Conservation (phyloP, 2,888 invertebrate genomes). For the Camptogramma bilineatum region DNA sequence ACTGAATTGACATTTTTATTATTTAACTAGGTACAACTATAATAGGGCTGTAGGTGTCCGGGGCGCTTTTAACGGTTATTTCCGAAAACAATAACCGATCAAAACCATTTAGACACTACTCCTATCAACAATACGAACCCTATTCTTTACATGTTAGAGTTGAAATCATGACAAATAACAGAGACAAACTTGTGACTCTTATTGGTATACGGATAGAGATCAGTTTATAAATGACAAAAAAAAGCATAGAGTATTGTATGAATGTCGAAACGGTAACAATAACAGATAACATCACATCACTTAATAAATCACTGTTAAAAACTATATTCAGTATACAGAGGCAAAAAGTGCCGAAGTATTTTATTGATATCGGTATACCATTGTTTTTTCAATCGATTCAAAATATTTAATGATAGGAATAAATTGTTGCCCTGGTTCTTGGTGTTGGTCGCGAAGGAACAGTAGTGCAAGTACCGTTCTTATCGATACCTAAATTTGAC, state of each 20-base stretch:
- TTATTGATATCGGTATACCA: constrained; percentile 15
- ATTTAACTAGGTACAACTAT: no score
- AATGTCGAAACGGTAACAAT: constrained; percentile 53
- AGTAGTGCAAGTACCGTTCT: no score
- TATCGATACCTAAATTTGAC: no score
- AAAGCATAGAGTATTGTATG: constrained; percentile 3
- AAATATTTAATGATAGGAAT: no score
- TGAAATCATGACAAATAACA: neutral
- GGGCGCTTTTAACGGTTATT: constrained; percentile 31
- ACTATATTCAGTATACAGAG: constrained; percentile 32
- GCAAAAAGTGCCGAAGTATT: constrained; percentile 21
- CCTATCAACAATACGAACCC: neutral
- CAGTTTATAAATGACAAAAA: neutral
- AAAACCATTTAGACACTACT: neutral
- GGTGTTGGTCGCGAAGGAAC: no score
- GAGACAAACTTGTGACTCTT: neutral
- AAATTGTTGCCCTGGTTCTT: no score
- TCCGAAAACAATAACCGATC: constrained; percentile 42
- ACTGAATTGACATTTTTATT: no score
- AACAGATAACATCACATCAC: constrained; percentile 53
- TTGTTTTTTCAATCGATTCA: neutral
- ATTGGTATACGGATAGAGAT: neutral
- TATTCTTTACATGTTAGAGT: neutral
- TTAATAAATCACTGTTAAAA: constrained; percentile 59
- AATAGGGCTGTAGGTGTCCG: neutral